These are phyloP conservation scores for Mesaphorura yosii DNA, from an alignment of 1,140 invertebrate genomes.

Conservation along the genomic window DNA sequence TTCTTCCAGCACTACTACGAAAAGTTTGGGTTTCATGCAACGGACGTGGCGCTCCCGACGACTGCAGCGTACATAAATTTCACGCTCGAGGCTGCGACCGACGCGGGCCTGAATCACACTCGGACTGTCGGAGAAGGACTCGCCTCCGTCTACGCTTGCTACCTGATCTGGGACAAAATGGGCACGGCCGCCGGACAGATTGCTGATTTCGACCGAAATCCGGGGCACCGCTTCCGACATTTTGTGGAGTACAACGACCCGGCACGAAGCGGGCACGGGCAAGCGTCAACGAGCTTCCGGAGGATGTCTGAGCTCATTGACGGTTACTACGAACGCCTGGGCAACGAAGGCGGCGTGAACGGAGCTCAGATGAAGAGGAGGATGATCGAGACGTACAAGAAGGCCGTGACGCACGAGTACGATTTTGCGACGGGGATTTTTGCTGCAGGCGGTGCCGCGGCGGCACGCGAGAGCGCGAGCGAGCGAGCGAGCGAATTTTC, in stretches of 20 bases:
- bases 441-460: too few relatives aligned
- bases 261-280: background rate
- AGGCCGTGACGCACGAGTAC: background rate
- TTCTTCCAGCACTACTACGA: background rate
- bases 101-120: background rate
- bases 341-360: background rate
- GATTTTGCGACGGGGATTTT: constrained; percentile 1
- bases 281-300: background rate
- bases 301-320: background rate
- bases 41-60: background rate
- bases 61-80: background rate
- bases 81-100: too few relatives aligned
- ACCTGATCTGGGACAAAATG: background rate
- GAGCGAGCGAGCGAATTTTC: too few relatives aligned
- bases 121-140: background rate
- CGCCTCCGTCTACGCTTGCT: background rate
- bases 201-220: background rate
- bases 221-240: too few relatives aligned
- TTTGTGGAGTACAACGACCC: too few relatives aligned
- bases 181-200: background rate
- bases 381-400: background rate
- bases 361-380: background rate
- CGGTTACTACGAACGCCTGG: background rate
- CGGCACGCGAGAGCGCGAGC: too few relatives aligned
- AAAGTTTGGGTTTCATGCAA: background rate